Evolutionary conservation across 2,797 vertebrate species (phyloP).

Genomic region (Lepilemur ruficaudatus): DNA sequence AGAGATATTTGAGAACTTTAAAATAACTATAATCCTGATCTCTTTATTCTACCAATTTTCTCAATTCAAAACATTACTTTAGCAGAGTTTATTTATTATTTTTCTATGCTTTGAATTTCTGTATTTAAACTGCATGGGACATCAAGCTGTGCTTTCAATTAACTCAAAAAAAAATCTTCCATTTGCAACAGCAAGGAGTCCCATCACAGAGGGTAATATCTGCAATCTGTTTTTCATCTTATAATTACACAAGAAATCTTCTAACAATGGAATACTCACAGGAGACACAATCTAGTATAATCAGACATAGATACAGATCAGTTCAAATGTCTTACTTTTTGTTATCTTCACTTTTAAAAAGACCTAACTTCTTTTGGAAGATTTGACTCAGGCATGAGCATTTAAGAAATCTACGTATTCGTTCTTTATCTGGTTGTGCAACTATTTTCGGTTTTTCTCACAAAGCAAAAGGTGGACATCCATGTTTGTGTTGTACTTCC

Average conservation of each 20-base stretch:
- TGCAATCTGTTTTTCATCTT: constrained; percentile 67
- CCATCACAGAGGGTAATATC: constrained; percentile 60
- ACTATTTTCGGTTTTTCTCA: constrained; percentile 47
- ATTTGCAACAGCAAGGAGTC: constrained; percentile 67
- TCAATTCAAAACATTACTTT: constrained; percentile 37
- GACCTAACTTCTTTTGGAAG: not conserved
- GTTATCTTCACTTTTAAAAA: not conserved
- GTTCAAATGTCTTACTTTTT: not conserved
- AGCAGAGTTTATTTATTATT: constrained; percentile 55
- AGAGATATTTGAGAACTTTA: not conserved
- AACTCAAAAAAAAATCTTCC: constrained; percentile 62
- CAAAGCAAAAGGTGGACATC: constrained; percentile 64
- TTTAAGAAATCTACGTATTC: not conserved
- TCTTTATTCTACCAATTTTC: not conserved
- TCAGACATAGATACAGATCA: not conserved
- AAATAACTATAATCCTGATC: not conserved
- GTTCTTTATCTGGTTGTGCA: not conserved
- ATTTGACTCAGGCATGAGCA: constrained; percentile 12
- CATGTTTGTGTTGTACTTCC: constrained; percentile 73
- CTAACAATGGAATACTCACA: not conserved
- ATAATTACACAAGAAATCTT: constrained; percentile 60
- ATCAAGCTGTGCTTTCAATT: constrained; percentile 79
- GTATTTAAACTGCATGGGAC: constrained; percentile 69
- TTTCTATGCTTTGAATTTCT: constrained; percentile 60
- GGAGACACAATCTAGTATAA: constrained; percentile 32